Base-by-base conservation (phyloP, 2,888 invertebrate genomes). In the Philereme vetulata region DNA sequence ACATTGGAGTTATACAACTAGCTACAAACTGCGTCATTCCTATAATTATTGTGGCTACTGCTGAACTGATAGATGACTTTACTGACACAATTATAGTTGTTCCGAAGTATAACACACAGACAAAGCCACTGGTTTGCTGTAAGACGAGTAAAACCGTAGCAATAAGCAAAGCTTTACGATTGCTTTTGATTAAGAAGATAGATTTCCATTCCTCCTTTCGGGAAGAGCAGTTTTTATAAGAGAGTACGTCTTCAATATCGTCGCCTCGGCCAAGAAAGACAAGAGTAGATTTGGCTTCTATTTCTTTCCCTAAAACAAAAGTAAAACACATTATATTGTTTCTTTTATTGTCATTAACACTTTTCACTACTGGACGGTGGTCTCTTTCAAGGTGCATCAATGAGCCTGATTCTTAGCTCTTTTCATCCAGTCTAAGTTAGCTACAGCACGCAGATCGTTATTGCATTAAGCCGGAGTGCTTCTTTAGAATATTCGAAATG, bases 31-130 rank as follows among this genome's bases (percentile, higher is more conserved):
- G 81, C 0, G 80, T 80, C 0, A 77, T 38, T 9, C 81, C 83
- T 32, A 84, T 76, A 5, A 83, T 71, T 3, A 85, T 83, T 3
- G 82, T 83, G 0, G 81, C 80, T 55, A 85, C 60, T 56, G 77
- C 64, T 0, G 85, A 72, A 4, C 72, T 65, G 10, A 85, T 60
- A 3, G 74, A 67, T 0, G 80, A 82, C 0, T 76, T 76, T 9
- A 84, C 82, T 33, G 78, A 21, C 0, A 80, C 72, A 51, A 85
- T 85, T 54, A 85, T 83, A 0, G 72, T 67, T 0, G 82, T 81
- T 0, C 71, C 74, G 52, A 78, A 85, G 10, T 81, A 76, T 0
- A 71, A 36, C 0, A 84, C 71, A 5, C 71, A 77, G 1, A 80
- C 55, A 0, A 82, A 66, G 4, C 85, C 85, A 45, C 84, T 85